Conservation (phyloP, 2,888 invertebrate genomes). For the Conistra vaccinii region DNA sequence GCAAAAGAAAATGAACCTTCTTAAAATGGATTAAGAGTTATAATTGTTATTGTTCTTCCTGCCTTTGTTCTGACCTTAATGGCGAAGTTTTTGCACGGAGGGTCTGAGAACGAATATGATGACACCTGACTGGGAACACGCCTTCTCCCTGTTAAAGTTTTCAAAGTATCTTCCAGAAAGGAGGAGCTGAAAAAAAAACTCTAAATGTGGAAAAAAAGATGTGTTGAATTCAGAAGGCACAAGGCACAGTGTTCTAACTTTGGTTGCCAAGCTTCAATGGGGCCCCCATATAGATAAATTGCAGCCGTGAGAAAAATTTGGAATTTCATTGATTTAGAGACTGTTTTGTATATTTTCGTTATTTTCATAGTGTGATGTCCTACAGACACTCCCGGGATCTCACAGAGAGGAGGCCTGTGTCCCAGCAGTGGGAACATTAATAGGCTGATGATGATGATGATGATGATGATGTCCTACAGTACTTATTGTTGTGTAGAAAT, state of each 20-base stretch:
- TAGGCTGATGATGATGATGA: too few relatives aligned
- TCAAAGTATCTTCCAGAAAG: slow-evolving; percentile 23
- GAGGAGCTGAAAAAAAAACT: background rate
- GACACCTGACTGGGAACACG: slow-evolving; percentile 54
- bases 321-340: background rate
- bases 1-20: slow-evolving; percentile 42
- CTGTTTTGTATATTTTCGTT: background rate
- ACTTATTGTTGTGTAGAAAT: too few relatives aligned
- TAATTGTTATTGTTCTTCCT: slow-evolving; percentile 20
- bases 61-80: slow-evolving; percentile 44
- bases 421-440: too few relatives aligned
- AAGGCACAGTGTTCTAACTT: too few relatives aligned
- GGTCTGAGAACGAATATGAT: slow-evolving; percentile 50
- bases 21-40: slow-evolving; percentile 31
- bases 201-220: background rate
- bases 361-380: background rate
- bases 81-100: slow-evolving; percentile 49
- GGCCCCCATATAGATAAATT: too few relatives aligned
- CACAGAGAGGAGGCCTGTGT: too few relatives aligned
- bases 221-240: background rate
- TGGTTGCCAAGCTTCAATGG: too few relatives aligned
- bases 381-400: too few relatives aligned
- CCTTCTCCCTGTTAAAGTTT: slow-evolving; percentile 54
- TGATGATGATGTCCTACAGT: background rate
- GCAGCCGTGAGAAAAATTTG: too few relatives aligned